A percentile compares a stretch with the other conserved stretches of the same genome.
These are phyloP conservation scores for Empidonax alnorum DNA, from an alignment of 2,113 vertebrate genomes.

Conservation along the genomic window DNA sequence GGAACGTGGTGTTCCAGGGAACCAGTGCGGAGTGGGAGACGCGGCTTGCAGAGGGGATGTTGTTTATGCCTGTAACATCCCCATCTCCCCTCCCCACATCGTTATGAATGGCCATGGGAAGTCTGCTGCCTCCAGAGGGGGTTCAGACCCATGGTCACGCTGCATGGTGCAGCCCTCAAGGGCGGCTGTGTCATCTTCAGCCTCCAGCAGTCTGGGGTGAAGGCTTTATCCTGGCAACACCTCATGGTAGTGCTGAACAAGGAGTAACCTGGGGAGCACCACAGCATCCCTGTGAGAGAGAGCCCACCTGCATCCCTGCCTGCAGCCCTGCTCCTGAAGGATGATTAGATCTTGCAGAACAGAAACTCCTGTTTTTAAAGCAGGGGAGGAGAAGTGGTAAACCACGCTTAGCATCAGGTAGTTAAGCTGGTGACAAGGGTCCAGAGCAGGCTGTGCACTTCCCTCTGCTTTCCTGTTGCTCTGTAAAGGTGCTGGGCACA, in stretches of 20 bases:
- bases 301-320: rapidly evolving
- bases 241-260: rapidly evolving
- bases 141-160: neutral
- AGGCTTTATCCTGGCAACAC: neutral
- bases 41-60: neutral
- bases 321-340: rapidly evolving
- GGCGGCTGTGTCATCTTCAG: rapidly evolving
- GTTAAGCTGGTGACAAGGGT: neutral
- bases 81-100: neutral
- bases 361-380: neutral
- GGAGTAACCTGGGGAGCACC: neutral
- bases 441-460: rapidly evolving
- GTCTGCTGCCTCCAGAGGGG: rapidly evolving
- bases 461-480: neutral
- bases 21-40: neutral
- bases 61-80: rapidly evolving
- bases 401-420: neutral
- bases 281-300: rapidly evolving
- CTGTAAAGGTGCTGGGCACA: neutral
- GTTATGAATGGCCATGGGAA: rapidly evolving
- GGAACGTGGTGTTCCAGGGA: neutral
- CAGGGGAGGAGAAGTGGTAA: neutral
- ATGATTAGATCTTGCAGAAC: neutral
- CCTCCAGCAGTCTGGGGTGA: neutral
- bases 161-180: neutral